Base-by-base conservation (phyloP, 1,140 invertebrate genomes). In the Diachasma alloeum region DNA sequence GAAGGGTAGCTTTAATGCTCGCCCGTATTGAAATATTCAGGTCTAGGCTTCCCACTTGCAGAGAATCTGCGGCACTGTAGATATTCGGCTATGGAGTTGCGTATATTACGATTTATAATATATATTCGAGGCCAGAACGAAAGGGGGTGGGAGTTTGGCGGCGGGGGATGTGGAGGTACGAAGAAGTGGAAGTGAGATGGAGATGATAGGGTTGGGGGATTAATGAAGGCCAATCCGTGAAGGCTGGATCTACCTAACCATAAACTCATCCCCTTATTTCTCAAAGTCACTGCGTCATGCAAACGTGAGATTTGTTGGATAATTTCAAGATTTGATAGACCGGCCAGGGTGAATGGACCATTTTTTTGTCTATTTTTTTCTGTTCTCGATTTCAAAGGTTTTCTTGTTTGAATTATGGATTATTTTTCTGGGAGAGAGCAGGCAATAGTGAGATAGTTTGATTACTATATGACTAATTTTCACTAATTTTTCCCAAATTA, bases 181-280 rank as follows among this genome's bases (percentile, higher is more conserved):
- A 10, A 17, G 48, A 63, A 74, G 72, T 53, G 77, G 74, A 66
- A 80, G 70, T 39, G 77, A 44, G 80, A 79, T 77, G 81, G 80
- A 79, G 80, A 66, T 83, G 84, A 88, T 85, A 87, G 86, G 86
- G 83, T 86, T 87, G 84, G 83, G 83, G 87, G 86, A 88, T 89
- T 88, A 89, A 88, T 89, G 88, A 88, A 87, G 87, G 87, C 84
- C 88, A 89, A 89, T 89, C 86, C 85, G 78, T 81, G 76, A 72
- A 71, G 48, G 70, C 71, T 69, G 59, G 48, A 53, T 53, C 46
- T 48, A 63, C 46, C 46, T 42, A 71, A 75, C 74, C 72, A 72
- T 78, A 63, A 26, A 63, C 68, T 76, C 80, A 80, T 78, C 73
- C 79, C 83, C 82, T 82, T 82, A 80, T 82, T 77, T 15, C 80